phyloP scores from a whole-genome alignment of 2,113 vertebrate genomes.

The Myiagra hebetior region DNA sequence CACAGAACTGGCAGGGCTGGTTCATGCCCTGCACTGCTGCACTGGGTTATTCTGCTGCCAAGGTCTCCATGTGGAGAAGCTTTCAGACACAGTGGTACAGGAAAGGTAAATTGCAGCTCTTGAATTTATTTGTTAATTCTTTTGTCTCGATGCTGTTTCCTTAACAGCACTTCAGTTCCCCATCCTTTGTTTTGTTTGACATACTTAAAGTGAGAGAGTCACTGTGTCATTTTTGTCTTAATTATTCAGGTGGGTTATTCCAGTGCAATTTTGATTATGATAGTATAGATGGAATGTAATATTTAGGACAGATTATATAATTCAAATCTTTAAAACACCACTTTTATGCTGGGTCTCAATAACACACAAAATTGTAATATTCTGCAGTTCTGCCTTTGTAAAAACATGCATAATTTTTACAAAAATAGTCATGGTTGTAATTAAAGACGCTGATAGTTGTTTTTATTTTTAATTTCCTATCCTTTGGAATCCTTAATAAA shows the following conservation, averaged over 20 bases:
- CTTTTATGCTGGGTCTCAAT: neutral
- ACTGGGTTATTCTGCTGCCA: neutral
- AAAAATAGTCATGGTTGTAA: neutral
- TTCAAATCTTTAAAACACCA: neutral
- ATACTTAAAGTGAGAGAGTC: neutral
- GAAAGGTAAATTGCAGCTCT: neutral
- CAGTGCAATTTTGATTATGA: neutral
- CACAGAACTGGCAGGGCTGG: neutral
- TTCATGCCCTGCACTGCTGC: neutral
- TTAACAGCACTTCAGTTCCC: neutral
- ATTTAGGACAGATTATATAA: neutral
- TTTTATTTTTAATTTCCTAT: neutral
- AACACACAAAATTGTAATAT: neutral
- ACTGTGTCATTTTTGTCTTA: neutral
- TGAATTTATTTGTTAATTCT: fast-evolving
- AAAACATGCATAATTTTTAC: neutral
- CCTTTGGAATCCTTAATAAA: constrained; percentile 23
- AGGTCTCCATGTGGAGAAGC: fast-evolving
- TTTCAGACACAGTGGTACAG: neutral
- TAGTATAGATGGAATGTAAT: neutral
- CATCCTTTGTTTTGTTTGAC: neutral
- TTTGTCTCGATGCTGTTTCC: neutral
- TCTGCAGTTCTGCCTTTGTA: neutral
- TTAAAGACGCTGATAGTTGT: neutral
- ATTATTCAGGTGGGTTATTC: neutral